phyloP scores from a whole-genome alignment of 2,888 invertebrate species.

The Rhopalosiphum nymphaeae region DNA sequence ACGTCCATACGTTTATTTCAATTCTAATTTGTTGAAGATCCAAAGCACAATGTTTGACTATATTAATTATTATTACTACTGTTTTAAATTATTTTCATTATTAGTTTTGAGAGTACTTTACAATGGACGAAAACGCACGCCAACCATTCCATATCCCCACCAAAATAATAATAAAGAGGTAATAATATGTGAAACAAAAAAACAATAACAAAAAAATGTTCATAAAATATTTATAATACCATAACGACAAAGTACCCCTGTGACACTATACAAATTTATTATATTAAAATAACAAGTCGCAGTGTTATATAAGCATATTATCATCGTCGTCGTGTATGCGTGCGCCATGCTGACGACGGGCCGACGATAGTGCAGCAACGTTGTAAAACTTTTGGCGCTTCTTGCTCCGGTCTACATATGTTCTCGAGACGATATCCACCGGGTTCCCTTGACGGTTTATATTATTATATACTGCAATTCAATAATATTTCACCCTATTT shows the following conservation, averaged over 20 bases:
- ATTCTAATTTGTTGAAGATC: not conserved
- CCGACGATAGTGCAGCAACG: not conserved
- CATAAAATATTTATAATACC: not conserved
- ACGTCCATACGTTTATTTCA: not conserved
- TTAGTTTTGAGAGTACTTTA: not conserved
- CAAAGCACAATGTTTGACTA: not conserved
- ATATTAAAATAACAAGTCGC: not conserved
- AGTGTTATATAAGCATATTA: not conserved
- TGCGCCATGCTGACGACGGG: not conserved
- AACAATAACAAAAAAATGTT: not conserved
- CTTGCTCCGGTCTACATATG: constrained; percentile 50
- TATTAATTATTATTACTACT: not conserved
- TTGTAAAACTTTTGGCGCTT: constrained; percentile 52
- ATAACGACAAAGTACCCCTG: not conserved
- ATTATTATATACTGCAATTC: constrained; percentile 55
- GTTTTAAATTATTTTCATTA: not conserved
- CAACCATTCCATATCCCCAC: not conserved
- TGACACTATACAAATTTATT: not conserved
- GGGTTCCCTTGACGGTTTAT: constrained; percentile 36
- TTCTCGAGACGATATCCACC: constrained; percentile 45
- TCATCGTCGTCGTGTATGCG: not conserved
- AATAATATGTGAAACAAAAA: not conserved
- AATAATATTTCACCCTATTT: constrained; percentile 64
- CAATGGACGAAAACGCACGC: not conserved
- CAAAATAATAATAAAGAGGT: not conserved